Evolutionary conservation across 1,140 invertebrate genomes (phyloP), one percentile per base, ranked within the genome.

Genomic region (Aphaenogaster ashmeadi): DNA sequence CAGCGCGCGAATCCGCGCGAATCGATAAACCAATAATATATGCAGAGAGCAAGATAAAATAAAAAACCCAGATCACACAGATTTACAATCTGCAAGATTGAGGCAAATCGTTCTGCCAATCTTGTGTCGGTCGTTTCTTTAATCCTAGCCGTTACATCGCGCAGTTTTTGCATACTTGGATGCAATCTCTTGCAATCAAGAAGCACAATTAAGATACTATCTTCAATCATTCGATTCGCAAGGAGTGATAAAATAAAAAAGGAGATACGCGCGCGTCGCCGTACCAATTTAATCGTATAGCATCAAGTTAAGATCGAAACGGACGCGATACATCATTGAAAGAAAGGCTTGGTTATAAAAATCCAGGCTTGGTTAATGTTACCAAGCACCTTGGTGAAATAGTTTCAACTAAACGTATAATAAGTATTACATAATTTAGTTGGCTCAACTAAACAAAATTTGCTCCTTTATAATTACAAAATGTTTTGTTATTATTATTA

Each of bases 11-110:
- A 62, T 60, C n/a, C 38, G 36, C 13, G n/a, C 21, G 38, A 81
- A 56, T 81, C 52, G 50, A 52, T 27, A 58, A 60, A 18, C 38
- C n/a, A 38, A 54, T 80, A 80, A 80, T 54, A 21, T 41, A 41
- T 41, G 21, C 21, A 1, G 36, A 15, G 15, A 44, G 27, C 33
- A 52, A 18, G 7, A 27, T 18, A 44, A 69, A 56, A 38, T 54
- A 4, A 38, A 4, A 38, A 64, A 38, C 0, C 27, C 27, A 27
- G 27, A 27, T 5, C 38, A 44, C 13, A 33, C n/a, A 18, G 36
- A 27, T 21, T 56, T 56, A 56, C n/a, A 56, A 81, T 81, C 27
- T 58, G 21, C 66, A 6, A 71, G 66, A 69, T 81, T 69, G 62
- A 54, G 52, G 52, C 15, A 15, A 56, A 81, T 81, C n/a, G 38